These are phyloP conservation scores for Engraulis encrasicolus DNA, from an alignment of 2,113 vertebrate genomes.

Conservation along the genomic window DNA sequence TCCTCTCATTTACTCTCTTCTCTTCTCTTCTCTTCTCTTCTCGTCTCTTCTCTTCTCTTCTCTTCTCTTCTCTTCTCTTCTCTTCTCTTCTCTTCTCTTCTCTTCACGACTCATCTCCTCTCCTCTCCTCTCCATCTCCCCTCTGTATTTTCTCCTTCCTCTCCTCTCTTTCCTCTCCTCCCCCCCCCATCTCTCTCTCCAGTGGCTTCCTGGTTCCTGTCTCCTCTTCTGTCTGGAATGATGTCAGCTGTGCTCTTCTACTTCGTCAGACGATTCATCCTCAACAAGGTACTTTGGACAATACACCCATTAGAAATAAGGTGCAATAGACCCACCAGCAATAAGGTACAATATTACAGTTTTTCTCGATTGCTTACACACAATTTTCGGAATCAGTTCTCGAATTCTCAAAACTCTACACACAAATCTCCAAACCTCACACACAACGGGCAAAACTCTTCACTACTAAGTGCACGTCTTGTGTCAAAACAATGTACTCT, in stretches of 20 bases:
- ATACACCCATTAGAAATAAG: too few relatives aligned
- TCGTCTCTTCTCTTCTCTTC: background rate
- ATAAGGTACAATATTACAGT: too few relatives aligned
- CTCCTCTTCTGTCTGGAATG: conserved; percentile 90
- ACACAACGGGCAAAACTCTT: too few relatives aligned
- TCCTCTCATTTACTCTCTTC: background rate
- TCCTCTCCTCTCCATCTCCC: too few relatives aligned
- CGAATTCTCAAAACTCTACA: too few relatives aligned
- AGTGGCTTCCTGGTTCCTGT: conserved; percentile 97
- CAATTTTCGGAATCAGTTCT: too few relatives aligned
- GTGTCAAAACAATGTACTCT: too few relatives aligned
- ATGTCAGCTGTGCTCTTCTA: conserved; percentile 95
- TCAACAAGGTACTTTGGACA: conserved; percentile 92
- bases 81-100: background rate
- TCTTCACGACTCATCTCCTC: too few relatives aligned
- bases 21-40: background rate
- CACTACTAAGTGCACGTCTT: too few relatives aligned
- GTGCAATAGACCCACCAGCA: too few relatives aligned
- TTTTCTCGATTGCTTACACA: too few relatives aligned
- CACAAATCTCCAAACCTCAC: too few relatives aligned
- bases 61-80: background rate
- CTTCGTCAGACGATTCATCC: conserved; percentile 86
- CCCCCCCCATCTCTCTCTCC: background rate
- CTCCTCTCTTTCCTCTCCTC: background rate
- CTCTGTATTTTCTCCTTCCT: background rate